phyloP scores from a whole-genome alignment of 2,113 vertebrate species.

The Ammodramus savannarum region DNA sequence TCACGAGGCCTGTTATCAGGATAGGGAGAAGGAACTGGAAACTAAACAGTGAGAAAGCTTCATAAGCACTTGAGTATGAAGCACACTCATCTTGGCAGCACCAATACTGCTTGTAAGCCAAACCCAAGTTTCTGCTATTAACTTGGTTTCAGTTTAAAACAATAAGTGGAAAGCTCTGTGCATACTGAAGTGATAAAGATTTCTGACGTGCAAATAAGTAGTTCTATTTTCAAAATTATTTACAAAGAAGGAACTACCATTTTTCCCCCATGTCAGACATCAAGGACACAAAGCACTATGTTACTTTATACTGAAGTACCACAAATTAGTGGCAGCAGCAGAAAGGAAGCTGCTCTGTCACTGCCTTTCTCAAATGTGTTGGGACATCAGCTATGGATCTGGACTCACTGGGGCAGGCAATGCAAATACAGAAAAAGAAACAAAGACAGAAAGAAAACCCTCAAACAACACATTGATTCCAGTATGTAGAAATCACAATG shows the following conservation, averaged over 20 bases:
- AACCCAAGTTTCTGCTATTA: neutral
- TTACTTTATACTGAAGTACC: neutral
- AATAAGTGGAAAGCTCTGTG: neutral
- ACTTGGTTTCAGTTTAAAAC: neutral
- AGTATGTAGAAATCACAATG: neutral
- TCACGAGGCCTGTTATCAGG: neutral
- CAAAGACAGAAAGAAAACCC: fast-evolving
- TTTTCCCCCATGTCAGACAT: neutral
- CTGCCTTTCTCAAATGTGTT: neutral
- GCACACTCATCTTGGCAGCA: neutral
- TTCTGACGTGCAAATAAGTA: neutral
- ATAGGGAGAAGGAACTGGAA: neutral
- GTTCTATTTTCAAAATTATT: neutral
- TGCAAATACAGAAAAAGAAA: neutral
- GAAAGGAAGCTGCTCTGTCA: neutral
- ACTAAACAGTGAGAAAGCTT: neutral
- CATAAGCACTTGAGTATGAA: neutral
- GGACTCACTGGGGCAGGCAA: neutral
- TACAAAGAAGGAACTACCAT: neutral
- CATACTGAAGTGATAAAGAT: neutral
- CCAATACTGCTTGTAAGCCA: neutral
- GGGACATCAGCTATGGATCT: neutral
- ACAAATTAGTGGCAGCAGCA: neutral
- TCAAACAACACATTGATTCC: neutral
- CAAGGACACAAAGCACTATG: neutral